A percentile compares a stretch with the other conserved stretches of the same genome.
Evolutionary conservation across 2,797 vertebrate species (phyloP).

Genomic region (Pachyuromys duprasi): DNA sequence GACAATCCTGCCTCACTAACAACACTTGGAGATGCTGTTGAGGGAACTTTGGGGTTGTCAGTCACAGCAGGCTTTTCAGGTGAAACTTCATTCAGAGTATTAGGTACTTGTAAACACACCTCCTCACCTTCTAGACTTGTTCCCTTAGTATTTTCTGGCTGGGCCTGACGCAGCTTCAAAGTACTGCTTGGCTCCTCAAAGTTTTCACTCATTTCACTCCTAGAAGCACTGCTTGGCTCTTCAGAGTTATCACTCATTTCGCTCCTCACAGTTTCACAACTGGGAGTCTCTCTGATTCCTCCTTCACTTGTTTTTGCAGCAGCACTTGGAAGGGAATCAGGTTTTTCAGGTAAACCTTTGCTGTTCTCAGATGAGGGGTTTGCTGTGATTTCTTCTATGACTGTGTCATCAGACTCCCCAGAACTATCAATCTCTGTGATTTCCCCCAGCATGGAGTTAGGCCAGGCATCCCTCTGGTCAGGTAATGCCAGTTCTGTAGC

Average conservation of each 20-base stretch:
- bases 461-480: constrained; percentile 66
- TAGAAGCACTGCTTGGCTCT: neutral
- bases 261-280: neutral
- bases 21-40: neutral
- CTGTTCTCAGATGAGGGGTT: constrained; percentile 54
- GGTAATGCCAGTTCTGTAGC: constrained; percentile 58
- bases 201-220: constrained; percentile 12
- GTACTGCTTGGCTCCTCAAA: neutral
- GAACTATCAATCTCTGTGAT: constrained; percentile 92
- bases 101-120: neutral
- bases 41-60: neutral
- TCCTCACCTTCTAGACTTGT: constrained; percentile 4
- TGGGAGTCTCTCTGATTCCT: constrained; percentile 43
- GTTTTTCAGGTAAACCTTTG: constrained; percentile 19
- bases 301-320: constrained; percentile 13
- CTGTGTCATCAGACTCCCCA: constrained; percentile 94
- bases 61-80: neutral
- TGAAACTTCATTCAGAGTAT: neutral
- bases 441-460: constrained; percentile 83
- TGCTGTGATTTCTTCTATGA: constrained; percentile 90
- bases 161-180: constrained; percentile 10
- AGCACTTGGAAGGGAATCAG: neutral
- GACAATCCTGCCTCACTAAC: constrained; percentile 14
- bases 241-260: neutral
- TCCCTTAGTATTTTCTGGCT: neutral